Percentiles rank a stretch among this genome's conserved stretches.
Conservation (phyloP, 1,140 invertebrate species). For the Sipha flava region DNA sequence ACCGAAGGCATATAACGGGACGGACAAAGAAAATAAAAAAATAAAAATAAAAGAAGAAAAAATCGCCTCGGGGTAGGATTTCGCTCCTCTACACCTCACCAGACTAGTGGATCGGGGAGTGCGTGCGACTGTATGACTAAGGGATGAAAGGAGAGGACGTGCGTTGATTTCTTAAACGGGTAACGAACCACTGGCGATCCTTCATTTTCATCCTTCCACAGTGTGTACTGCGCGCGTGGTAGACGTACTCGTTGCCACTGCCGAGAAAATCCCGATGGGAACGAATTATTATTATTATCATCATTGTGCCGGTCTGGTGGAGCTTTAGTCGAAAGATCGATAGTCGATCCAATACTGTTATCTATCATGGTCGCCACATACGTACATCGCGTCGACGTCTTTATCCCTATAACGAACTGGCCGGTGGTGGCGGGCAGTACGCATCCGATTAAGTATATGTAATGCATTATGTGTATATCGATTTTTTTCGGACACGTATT, state of each 20-base stretch:
- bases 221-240: neutral
- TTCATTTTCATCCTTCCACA: neutral
- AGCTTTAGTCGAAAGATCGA: neutral
- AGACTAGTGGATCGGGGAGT: too few relatives aligned
- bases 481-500: too few relatives aligned
- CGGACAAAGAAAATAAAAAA: neutral
- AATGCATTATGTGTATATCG: too few relatives aligned
- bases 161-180: conserved; percentile 23
- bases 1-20: neutral
- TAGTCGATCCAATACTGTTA: neutral
- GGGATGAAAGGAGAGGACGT: neutral
- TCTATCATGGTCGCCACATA: too few relatives aligned
- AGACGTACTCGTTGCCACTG: neutral
- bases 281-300: neutral
- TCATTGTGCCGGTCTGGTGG: neutral
- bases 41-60: too few relatives aligned
- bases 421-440: too few relatives aligned
- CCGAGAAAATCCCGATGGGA: neutral
- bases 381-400: too few relatives aligned
- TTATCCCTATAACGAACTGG: too few relatives aligned
- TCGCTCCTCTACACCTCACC: too few relatives aligned
- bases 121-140: neutral
- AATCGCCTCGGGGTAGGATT: neutral
- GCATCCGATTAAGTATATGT: too few relatives aligned
- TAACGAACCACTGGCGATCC: neutral